These are phyloP conservation scores for Ondatra zibethicus DNA, from an alignment of 2,113 vertebrate species.

Conservation along the genomic window DNA sequence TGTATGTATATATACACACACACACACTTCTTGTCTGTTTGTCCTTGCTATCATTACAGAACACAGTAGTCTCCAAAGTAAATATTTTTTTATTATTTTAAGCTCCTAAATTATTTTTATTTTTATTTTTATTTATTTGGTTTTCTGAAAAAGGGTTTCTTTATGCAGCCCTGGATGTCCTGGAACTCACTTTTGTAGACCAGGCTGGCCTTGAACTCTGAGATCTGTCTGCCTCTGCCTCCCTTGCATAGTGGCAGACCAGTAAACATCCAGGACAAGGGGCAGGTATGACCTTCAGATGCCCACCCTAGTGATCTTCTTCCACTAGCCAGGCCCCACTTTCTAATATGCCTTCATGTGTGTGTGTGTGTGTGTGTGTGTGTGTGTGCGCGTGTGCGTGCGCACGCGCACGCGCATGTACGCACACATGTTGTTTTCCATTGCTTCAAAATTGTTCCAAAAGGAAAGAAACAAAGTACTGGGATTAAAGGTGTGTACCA, in stretches of 20 bases:
- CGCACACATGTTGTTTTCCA: not conserved
- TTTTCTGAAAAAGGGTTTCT: not conserved
- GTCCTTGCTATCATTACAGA: not conserved
- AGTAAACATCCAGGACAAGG: not conserved
- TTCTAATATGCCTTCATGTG: not conserved
- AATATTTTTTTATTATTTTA: not conserved
- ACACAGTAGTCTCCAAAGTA: not conserved
- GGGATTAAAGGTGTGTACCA: not conserved
- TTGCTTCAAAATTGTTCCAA: not conserved
- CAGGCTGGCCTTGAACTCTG: not conserved
- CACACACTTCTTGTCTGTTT: not conserved
- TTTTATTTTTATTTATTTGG: not conserved
- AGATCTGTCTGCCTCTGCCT: not conserved
- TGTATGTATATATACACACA: not conserved
- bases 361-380: fast-evolving
- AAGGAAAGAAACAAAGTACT: not conserved
- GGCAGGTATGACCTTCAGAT: not conserved
- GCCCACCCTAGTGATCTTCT: not conserved
- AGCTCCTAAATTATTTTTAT: not conserved
- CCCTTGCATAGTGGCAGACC: not conserved
- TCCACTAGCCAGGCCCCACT: not conserved
- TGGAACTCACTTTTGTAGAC: not conserved
- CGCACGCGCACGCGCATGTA: no score
- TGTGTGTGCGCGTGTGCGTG: fast-evolving
- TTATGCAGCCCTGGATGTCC: not conserved